Percentiles rank a stretch among this genome's conserved stretches.
These are phyloP conservation scores for Heteromurus nitidus DNA, from an alignment of 2,888 invertebrate genomes.

Conservation along the genomic window DNA sequence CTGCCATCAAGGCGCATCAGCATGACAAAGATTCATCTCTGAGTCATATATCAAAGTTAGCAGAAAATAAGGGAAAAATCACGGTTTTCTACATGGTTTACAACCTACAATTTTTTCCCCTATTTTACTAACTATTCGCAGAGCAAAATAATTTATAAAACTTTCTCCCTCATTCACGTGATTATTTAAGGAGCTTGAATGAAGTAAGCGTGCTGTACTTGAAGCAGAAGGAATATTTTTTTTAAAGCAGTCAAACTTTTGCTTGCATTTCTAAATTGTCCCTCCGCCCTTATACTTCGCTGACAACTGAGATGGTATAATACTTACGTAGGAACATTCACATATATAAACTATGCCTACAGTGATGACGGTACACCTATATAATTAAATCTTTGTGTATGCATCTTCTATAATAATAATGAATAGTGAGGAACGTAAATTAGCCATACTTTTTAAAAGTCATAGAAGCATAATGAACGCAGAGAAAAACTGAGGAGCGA, in stretches of 20 bases:
- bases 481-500: neutral
- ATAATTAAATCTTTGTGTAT: conserved; percentile 19
- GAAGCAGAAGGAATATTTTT: neutral
- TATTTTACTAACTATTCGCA: conserved; percentile 31
- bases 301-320: neutral
- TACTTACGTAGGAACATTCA: neutral
- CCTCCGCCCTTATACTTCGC: no score
- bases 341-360: no score
- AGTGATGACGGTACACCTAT: no score
- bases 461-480: no score
- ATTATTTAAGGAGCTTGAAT: conserved; percentile 5
- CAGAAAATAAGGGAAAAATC: conserved; percentile 16
- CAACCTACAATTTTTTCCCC: conserved; percentile 62
- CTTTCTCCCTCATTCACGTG: conserved; percentile 58
- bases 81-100: neutral
- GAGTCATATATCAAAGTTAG: no score
- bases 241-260: neutral
- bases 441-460: no score
- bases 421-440: no score
- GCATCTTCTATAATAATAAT: conserved; percentile 4
- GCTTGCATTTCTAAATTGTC: conserved; percentile 9
- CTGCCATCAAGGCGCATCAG: no score
- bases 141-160: conserved; percentile 28
- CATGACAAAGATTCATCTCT: conserved; percentile 15
- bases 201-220: conserved; percentile 14